These are phyloP conservation scores for Nomada fabriciana DNA, from an alignment of 2,888 invertebrate genomes.

Conservation along the genomic window DNA sequence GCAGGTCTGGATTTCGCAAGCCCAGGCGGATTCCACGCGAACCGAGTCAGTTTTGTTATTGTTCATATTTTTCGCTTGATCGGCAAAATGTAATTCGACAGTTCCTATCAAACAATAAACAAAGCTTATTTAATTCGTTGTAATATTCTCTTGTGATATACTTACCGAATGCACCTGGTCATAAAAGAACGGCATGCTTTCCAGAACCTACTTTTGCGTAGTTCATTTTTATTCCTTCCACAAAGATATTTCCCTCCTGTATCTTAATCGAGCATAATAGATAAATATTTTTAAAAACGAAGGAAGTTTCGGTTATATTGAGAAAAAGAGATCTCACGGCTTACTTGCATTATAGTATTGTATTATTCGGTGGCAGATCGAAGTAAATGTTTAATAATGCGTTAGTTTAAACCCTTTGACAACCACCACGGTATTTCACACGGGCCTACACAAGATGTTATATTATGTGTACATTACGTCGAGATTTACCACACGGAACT, in stretches of 20 bases:
- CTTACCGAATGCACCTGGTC: background rate
- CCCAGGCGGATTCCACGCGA: background rate
- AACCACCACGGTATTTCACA: too few species aligned
- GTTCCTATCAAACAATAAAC: background rate
- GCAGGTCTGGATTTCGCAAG: background rate
- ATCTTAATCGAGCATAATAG: too few species aligned
- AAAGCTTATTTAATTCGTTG: background rate
- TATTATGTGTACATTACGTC: background rate
- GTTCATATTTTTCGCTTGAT: background rate
- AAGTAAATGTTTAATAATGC: background rate
- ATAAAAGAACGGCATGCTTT: background rate
- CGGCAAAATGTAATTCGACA: background rate
- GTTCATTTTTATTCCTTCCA: background rate
- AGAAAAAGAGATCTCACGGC: too few species aligned
- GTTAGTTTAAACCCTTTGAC: too few species aligned
- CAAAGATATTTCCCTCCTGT: background rate
- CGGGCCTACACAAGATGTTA: background rate
- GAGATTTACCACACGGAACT: too few species aligned
- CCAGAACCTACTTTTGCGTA: background rate
- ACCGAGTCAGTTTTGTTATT: background rate
- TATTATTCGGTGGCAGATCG: background rate
- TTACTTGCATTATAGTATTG: too few species aligned
- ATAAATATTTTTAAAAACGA: too few species aligned
- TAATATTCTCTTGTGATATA: background rate
- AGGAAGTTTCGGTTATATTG: too few species aligned